Base-by-base conservation (phyloP, 2,888 invertebrate species). In the Chelonus formosanus region DNA sequence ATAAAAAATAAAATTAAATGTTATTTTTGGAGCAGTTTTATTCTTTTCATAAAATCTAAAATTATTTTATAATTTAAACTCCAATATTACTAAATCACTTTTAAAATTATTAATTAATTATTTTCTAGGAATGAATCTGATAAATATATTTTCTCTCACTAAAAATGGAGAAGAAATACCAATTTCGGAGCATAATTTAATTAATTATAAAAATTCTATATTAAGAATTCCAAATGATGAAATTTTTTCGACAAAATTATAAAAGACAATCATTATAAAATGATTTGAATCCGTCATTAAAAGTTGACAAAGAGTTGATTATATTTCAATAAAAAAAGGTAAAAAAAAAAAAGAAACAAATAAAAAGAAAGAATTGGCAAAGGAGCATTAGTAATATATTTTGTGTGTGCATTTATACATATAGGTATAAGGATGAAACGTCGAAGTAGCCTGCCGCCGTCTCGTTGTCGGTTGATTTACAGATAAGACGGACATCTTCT, bases 381-480 rank as follows among this genome's bases (percentile, higher is more conserved):
- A 47, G 50, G 34, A 45, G 66, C 48, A 4, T n/a, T 48, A 48
- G 31, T n/a, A 45, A 66, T 44, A 31, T 53, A 35, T 35, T 53
- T 35, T 45, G 43, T 34, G 44, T 62, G 50, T 54, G 55, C 53
- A 53, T 53, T 60, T 45, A 40, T 52, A 7, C 45, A 34, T 35
- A 35, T 61, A 10, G 53, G 53, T 62, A 57, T n/a, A 52, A 55
- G 54, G 20, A 20, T 20, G 20, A 65, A 52, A 71, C 70, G 71
- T 73, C 67, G 71, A 69, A 73, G 70, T 69, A 70, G 52, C 58
- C 67, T 67, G 66, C 59, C 68, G 69, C 68, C 63, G 71, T 72
- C 78, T 79, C 76, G 78, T 80, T 79, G 76, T 73, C 70, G 70
- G 71, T 75, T 79, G 80, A 80, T 80, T 80, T 80, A 80, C 73